phyloP scores from a whole-genome alignment of 2,113 vertebrate species.

The Tetrao urogallus region DNA sequence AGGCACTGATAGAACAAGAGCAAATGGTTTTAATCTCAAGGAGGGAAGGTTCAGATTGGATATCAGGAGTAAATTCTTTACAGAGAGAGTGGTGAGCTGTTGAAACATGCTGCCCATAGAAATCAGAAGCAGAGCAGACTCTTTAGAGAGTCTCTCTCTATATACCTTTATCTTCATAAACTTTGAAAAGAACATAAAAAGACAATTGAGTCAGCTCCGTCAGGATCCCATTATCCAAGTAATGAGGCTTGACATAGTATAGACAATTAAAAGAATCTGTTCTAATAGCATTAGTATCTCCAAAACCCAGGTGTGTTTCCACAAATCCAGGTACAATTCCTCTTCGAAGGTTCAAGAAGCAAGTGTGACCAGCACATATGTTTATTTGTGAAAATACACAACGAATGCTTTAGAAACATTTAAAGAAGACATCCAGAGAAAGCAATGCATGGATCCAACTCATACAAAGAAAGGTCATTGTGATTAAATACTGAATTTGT shows the following conservation, averaged over 20 bases:
- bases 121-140: not conserved
- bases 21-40: too few relatives aligned
- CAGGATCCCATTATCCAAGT: not conserved
- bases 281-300: not conserved
- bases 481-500: not conserved
- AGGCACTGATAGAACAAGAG: too few relatives aligned
- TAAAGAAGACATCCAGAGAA: not conserved
- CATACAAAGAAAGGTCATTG: not conserved
- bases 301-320: not conserved
- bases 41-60: too few relatives aligned
- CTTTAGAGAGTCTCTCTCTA: not conserved
- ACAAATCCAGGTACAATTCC: not conserved
- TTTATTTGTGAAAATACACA: not conserved
- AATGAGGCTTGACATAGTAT: not conserved
- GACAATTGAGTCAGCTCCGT: not conserved
- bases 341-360: not conserved
- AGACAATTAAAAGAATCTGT: fast-evolving
- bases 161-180: not conserved
- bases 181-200: not conserved
- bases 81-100: too few relatives aligned
- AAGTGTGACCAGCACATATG: not conserved
- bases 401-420: not conserved
- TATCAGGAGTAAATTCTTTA: too few relatives aligned
- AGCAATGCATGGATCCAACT: not conserved
- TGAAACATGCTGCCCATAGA: not conserved